A percentile compares a stretch with the other conserved stretches of the same genome.
Evolutionary conservation across 1,140 invertebrate species (phyloP).

Genomic region (Polypedilum pembai): DNA sequence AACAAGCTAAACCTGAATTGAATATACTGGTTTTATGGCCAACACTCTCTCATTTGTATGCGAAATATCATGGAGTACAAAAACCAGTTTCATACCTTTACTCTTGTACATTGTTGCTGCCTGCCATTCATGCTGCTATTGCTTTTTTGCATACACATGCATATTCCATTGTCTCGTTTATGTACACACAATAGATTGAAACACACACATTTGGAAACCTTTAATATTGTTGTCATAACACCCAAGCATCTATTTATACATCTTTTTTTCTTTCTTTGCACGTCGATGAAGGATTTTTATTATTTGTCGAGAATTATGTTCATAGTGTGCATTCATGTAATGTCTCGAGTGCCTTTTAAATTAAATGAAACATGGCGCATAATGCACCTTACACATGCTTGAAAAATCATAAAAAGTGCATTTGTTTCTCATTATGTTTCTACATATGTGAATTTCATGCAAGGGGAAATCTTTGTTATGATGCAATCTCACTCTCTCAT

Average conservation of each 20-base stretch:
- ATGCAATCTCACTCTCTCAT: neutral
- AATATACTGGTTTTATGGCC: constrained; percentile 1
- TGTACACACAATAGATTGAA: too few species aligned
- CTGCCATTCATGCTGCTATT: neutral
- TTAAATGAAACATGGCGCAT: neutral
- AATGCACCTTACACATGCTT: neutral
- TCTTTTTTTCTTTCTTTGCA: too few species aligned
- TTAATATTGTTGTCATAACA: too few species aligned
- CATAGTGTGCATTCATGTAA: neutral
- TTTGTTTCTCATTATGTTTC: too few species aligned
- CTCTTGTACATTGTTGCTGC: neutral
- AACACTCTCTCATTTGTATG: constrained; percentile 12
- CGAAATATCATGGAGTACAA: neutral
- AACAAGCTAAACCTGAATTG: neutral
- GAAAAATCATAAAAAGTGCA: too few species aligned
- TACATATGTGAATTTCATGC: too few species aligned
- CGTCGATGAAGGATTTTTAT: too few species aligned
- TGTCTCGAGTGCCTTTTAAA: neutral
- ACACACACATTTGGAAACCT: too few species aligned
- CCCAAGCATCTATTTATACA: too few species aligned
- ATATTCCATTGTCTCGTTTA: neutral
- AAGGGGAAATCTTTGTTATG: neutral
- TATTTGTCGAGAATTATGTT: too few species aligned
- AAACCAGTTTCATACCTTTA: neutral
- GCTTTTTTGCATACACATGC: constrained; percentile 14